Base-by-base conservation (phyloP, 2,797 vertebrate species). In the Neosilurus hyrtlii region DNA sequence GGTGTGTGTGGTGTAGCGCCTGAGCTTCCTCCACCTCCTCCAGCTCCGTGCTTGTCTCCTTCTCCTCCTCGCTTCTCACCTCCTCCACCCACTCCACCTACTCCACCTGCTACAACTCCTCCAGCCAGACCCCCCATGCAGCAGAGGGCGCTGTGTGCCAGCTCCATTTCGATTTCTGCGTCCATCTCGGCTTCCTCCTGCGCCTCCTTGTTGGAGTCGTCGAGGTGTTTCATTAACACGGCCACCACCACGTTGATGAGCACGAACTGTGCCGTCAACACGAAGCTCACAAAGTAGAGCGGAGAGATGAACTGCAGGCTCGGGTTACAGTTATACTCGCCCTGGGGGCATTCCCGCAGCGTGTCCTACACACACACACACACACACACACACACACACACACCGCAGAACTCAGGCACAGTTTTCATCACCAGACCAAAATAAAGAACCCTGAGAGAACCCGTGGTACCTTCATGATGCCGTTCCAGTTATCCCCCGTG, bases 241-340 rank as follows among this genome's bases (percentile, higher is more conserved):
- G 98, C 98, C 91, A 99, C 98, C 91, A 99, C 98, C 94, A 99
- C 98, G 18, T 99, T 99, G 95, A 99, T 98, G 92, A 99, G 97
- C 91, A 99, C 98, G 74, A 99, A 99, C 95, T 99, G 98, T 75
- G 98, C 97, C 61, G 97, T 98, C 94, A 99, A 96, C 94, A 99
- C 98, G 81, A 99, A 99, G 95, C 97, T 99, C 90, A 99, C 98
- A 85, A 99, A 99, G 94, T 99, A 99, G 88, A 99, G 92, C 0
- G 98, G 98, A 18, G 98, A 99, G 93, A 99, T 98, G 90, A 99
- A 98, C 95, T 98, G 97, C 88, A 99, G 95, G 93, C 97, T 97
- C 83, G 96, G 96, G 92, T 98, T 96, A 92, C 98, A 99, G 92
- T 95, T 95, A 88, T 96, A 96, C 90, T 99, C 97, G 62, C 92